Conservation (phyloP, 2,113 vertebrate species). For the Dolichotis patagonum region DNA sequence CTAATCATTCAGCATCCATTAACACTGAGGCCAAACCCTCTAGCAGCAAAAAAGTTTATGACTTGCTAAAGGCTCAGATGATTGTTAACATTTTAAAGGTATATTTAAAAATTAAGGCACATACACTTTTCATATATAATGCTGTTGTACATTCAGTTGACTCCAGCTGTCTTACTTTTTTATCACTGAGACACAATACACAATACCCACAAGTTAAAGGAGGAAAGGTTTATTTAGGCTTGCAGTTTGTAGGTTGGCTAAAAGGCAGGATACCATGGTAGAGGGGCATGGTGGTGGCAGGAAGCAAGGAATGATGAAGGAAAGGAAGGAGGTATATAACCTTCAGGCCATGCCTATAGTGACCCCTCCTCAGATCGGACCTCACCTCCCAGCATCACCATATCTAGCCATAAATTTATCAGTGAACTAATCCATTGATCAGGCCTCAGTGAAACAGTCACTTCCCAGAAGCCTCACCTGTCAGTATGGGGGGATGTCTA, state of each 20-base stretch:
- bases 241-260: background rate
- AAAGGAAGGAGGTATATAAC: background rate
- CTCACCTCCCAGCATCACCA: background rate
- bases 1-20: background rate
- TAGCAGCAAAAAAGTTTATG: background rate
- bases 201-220: background rate
- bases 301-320: background rate
- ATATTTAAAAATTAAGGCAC: background rate
- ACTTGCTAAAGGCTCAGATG: background rate
- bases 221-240: background rate
- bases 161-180: background rate
- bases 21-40: background rate
- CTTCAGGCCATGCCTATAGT: background rate
- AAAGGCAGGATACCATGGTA: background rate
- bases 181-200: background rate
- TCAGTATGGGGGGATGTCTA: background rate
- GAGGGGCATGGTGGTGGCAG: background rate
- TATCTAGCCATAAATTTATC: background rate
- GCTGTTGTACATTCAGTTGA: background rate
- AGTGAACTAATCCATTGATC: background rate
- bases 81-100: background rate
- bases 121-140: background rate
- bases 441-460: background rate
- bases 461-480: background rate
- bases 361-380: background rate